phyloP scores from a whole-genome alignment of 2,888 invertebrate species.

The Steinernema hermaphroditum region DNA sequence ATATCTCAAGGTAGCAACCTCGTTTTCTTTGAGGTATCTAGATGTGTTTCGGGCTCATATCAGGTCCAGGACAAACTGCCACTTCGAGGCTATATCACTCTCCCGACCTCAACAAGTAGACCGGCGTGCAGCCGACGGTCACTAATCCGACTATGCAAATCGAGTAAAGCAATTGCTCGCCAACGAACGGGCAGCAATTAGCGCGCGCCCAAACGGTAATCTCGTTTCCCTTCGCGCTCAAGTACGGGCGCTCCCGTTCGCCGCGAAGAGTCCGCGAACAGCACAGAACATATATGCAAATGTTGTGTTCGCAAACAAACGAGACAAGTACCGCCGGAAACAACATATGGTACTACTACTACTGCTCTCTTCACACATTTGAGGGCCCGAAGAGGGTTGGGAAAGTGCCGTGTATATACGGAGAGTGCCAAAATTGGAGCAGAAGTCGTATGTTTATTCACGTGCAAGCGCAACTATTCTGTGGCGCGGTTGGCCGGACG shows the following conservation, averaged over 20 bases:
- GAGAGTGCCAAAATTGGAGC: not conserved
- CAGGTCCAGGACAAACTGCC: no score
- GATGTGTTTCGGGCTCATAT: no score
- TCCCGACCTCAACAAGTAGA: no score
- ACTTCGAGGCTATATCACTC: no score
- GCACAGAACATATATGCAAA: not conserved
- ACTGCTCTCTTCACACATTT: not conserved
- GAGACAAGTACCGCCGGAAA: not conserved
- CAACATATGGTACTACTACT: not conserved
- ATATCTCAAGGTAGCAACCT: no score
- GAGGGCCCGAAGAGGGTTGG: not conserved
- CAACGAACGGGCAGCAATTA: conserved; percentile 1
- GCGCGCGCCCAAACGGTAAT: conserved; percentile 16
- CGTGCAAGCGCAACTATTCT: not conserved
- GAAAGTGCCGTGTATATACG: no score
- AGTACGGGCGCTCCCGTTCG: not conserved
- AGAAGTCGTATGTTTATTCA: conserved; percentile 3
- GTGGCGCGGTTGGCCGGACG: not conserved
- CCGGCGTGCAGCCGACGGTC: not conserved
- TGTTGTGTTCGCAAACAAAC: conserved; percentile 13
- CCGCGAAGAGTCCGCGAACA: not conserved
- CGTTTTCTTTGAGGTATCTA: no score
- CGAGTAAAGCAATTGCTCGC: conserved; percentile 3
- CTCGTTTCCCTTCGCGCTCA: not conserved
- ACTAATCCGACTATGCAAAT: conserved; percentile 28